These are phyloP conservation scores for Cherax destructor DNA, from an alignment of 1,140 invertebrate genomes.

Conservation along the genomic window DNA sequence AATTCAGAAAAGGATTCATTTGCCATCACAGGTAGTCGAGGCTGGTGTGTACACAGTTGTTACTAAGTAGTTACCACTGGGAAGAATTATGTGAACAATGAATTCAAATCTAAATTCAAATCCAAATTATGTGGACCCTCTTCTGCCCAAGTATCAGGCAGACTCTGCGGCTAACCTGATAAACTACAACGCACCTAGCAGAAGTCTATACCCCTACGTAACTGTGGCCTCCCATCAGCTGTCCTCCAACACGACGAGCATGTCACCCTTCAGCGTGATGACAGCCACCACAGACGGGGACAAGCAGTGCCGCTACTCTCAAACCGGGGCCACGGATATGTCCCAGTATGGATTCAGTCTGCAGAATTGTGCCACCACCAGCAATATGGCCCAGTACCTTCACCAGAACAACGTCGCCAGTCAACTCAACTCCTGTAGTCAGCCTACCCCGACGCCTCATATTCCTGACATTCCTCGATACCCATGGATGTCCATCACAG, in stretches of 20 bases:
- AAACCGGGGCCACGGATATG: constrained; percentile 78
- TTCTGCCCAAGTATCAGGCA: constrained; percentile 94
- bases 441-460: constrained; percentile 80
- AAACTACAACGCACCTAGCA: constrained; percentile 76
- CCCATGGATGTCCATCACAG: constrained; percentile 98
- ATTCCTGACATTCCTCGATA: constrained; percentile 92
- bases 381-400: constrained; percentile 73
- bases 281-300: constrained; percentile 80
- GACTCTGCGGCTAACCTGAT: constrained; percentile 80
- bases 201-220: constrained; percentile 82
- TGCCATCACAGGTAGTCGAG: constrained; percentile 73
- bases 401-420: constrained; percentile 80
- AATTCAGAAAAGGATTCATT: constrained; percentile 73
- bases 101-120: constrained; percentile 89
- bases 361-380: constrained; percentile 79
- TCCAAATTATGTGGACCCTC: constrained; percentile 94
- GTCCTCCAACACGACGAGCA: constrained; percentile 82
- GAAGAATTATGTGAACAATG: constrained; percentile 81
- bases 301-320: constrained; percentile 85
- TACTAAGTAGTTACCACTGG: constrained; percentile 72
- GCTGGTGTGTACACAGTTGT: constrained; percentile 72
- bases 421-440: constrained; percentile 79
- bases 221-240: constrained; percentile 83
- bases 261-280: constrained; percentile 73
- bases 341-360: constrained; percentile 80